Evolutionary conservation across 2,888 invertebrate genomes (phyloP).

Genomic region (Melanostoma mellinum): DNA sequence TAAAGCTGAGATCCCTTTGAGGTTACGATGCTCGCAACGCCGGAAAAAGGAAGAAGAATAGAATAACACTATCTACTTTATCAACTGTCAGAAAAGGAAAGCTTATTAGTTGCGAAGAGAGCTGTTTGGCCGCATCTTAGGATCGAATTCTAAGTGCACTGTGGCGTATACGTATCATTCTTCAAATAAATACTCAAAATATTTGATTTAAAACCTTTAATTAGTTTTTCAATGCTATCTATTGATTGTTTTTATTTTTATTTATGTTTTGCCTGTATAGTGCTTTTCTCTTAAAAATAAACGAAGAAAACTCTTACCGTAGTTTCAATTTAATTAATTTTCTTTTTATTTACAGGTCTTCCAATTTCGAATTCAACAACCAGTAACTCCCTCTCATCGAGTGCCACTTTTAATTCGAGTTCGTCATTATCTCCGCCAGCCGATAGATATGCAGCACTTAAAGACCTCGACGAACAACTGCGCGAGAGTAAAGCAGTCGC

Average conservation of each 20-base stretch:
- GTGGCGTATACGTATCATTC: slow-evolving; percentile 2
- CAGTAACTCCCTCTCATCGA: slow-evolving; percentile 74
- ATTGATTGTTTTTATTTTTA: background rate
- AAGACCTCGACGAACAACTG: slow-evolving; percentile 93
- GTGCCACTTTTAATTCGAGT: slow-evolving; percentile 75
- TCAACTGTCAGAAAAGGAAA: too few relatives aligned
- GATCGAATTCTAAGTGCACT: background rate
- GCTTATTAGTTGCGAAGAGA: too few relatives aligned
- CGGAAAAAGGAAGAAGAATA: too few relatives aligned
- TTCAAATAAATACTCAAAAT: too few relatives aligned
- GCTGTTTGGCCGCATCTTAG: too few relatives aligned
- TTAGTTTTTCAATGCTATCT: background rate
- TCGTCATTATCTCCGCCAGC: slow-evolving; percentile 83
- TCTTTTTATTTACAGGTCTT: slow-evolving; percentile 43
- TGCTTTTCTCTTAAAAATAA: background rate
- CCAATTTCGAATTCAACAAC: slow-evolving; percentile 73
- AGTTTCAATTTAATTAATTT: background rate
- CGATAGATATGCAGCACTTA: slow-evolving; percentile 97
- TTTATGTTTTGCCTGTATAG: background rate
- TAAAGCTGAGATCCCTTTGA: too few relatives aligned
- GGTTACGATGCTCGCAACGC: too few relatives aligned
- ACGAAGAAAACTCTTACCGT: too few relatives aligned
- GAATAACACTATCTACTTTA: too few relatives aligned
- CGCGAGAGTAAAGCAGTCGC: slow-evolving; percentile 82
- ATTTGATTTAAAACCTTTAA: too few relatives aligned